These are phyloP conservation scores for Cynaeus angustus DNA, from an alignment of 2,888 invertebrate species.

Conservation along the genomic window DNA sequence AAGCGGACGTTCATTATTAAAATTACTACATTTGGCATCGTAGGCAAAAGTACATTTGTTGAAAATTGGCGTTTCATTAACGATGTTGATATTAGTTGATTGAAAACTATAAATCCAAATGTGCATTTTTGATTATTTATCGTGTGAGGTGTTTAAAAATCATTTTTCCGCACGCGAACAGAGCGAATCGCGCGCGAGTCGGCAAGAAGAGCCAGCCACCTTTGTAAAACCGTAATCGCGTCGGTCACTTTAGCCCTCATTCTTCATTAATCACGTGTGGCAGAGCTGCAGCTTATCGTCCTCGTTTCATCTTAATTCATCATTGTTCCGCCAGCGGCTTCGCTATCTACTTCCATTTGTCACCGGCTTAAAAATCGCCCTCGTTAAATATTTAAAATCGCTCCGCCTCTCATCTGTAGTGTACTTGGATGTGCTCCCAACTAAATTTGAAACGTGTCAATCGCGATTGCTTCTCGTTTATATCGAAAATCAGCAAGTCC, in stretches of 20 bases:
- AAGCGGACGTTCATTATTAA: background rate
- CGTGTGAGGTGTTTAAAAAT: too few relatives aligned
- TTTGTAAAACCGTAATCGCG: conserved; percentile 4
- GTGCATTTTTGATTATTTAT: too few relatives aligned
- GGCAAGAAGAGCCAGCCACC: too few relatives aligned
- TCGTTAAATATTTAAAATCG: conserved; percentile 39
- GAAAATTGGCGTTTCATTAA: too few relatives aligned
- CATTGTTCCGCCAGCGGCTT: conserved; percentile 59
- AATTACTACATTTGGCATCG: background rate
- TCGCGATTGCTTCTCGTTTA: conserved; percentile 50
- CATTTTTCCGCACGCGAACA: background rate
- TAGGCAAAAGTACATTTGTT: too few relatives aligned
- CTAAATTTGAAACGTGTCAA: conserved; percentile 51
- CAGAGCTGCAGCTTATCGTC: conserved; percentile 58
- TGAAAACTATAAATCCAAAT: too few relatives aligned
- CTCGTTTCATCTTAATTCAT: conserved; percentile 64
- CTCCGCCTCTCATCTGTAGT: conserved; percentile 18
- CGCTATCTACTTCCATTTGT: conserved; percentile 62
- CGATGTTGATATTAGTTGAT: background rate
- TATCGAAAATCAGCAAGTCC: conserved; percentile 54
- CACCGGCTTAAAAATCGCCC: conserved; percentile 41
- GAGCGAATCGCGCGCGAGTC: conserved; percentile 10
- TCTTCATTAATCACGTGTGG: conserved; percentile 63
- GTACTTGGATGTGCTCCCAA: background rate
- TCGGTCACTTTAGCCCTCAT: conserved; percentile 50